Percentiles rank a stretch among this genome's conserved stretches.
Evolutionary conservation across 2,797 vertebrate species (phyloP).

Genomic region (Sciaenops ocellatus): DNA sequence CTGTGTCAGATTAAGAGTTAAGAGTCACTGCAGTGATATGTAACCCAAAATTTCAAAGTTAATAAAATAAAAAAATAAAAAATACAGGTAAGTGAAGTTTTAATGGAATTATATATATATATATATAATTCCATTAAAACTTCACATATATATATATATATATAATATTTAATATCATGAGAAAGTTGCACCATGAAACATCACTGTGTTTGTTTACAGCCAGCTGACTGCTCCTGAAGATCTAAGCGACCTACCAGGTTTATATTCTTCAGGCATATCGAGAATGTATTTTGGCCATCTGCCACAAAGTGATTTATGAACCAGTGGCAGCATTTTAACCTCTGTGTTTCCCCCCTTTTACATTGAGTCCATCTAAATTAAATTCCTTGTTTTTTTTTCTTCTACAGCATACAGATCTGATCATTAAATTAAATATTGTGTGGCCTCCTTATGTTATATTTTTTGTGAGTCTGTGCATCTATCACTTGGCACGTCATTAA

Average conservation of each 20-base stretch:
- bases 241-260: conserved; percentile 8
- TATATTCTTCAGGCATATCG: conserved; percentile 13
- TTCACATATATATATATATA: too few species aligned
- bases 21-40: too few species aligned
- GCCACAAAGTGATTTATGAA: conserved; percentile 28
- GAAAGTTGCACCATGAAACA: background rate
- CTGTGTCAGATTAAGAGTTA: background rate
- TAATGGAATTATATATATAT: too few species aligned
- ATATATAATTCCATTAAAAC: too few species aligned
- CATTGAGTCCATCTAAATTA: background rate
- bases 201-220: background rate
- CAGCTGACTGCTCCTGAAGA: conserved; percentile 2
- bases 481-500: background rate
- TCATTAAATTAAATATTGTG: background rate
- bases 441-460: background rate
- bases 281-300: conserved; percentile 8
- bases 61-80: too few species aligned
- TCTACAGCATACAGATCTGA: conserved; percentile 5
- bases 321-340: conserved; percentile 6
- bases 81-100: too few species aligned
- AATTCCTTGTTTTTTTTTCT: background rate
- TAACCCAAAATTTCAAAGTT: too few species aligned
- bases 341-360: too few species aligned
- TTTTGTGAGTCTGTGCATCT: too few species aligned
- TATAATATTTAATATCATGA: background rate